These are phyloP conservation scores for Acanthaster planci DNA, from an alignment of 35 echinoderm and acorn worm species.

Conservation along the genomic window DNA sequence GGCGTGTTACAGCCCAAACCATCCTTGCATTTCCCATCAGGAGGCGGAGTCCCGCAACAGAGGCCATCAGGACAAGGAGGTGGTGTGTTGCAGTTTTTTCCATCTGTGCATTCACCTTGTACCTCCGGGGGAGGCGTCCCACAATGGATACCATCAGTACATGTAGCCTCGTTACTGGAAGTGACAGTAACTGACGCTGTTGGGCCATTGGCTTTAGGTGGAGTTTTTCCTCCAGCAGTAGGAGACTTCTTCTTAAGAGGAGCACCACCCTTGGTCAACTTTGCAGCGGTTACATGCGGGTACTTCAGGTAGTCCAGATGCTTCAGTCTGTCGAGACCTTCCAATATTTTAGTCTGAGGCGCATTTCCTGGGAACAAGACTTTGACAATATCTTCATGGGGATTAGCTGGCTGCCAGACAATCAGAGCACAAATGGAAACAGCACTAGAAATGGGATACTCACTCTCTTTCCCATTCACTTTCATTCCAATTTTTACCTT, in stretches of 20 bases:
- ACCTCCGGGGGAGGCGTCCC: conserved; percentile 45
- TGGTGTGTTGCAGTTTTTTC: conserved; percentile 79
- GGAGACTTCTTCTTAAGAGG: conserved; percentile 47
- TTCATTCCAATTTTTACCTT: conserved; percentile 97
- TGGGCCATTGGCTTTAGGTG: conserved; percentile 68
- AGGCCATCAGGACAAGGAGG: conserved; percentile 81
- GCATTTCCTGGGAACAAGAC: conserved; percentile 98
- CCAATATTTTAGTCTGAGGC: conserved; percentile 89
- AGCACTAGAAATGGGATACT: conserved; percentile 72
- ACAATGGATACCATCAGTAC: conserved; percentile 33
- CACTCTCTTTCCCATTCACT: conserved; percentile 90
- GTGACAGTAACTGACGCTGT: conserved; percentile 35
- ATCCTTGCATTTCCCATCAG: conserved; percentile 67
- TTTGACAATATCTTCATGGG: conserved; percentile 84
- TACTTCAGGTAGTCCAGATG: conserved; percentile 90
- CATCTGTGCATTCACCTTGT: conserved; percentile 58
- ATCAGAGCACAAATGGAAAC: conserved; percentile 94
- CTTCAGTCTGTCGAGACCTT: conserved; percentile 91
- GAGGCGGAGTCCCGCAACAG: conserved; percentile 71
- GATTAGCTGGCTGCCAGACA: conserved; percentile 96
- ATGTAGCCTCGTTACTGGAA: conserved; percentile 17
- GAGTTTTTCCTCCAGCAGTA: conserved; percentile 31
- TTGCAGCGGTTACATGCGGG: conserved; percentile 59
- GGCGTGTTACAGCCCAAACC: conserved; percentile 79
- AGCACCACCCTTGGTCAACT: conserved; percentile 50